Evolutionary conservation across 2,888 invertebrate genomes (phyloP), one percentile per base, ranked within the genome.

Genomic region (Ectobius pallidus): DNA sequence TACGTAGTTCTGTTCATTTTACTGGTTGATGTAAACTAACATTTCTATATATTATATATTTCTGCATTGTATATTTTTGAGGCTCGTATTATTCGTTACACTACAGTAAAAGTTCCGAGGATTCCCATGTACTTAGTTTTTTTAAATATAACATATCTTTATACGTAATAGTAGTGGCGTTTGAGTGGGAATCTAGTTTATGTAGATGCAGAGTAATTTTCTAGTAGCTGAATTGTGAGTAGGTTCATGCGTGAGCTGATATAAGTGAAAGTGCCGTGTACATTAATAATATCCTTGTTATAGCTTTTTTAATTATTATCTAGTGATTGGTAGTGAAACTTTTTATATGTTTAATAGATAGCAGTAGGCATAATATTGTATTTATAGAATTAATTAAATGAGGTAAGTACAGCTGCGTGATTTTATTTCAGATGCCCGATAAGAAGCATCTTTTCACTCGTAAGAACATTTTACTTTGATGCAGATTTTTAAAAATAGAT

Each of bases 151-250:
- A 55, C 22, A 55, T 14, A 27, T 27, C 11, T 55, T 58, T 22
- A 3, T 20, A 16, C 32, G 2, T 58, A 58, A 32, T 3, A 0
- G 58, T 58, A 58, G 58, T 58, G 58, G n/a, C 30, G 30, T 44
- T 46, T 65, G 46, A 44, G 4, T 65, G 25, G 65, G 30, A 65
- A 27, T 44, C 46, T 46, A 27, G n/a, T 65, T 22, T 2, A 25
- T 46, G 65, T 65, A 65, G 65, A 65, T 30, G n/a, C 58, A 58
- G 16, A 46, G 46, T 46, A 46, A 14, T 44, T 65, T 44, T 27
- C 44, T 46, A 34, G 65, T 65, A 65, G 65, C 22, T 61, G 61
- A 61, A 61, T 65, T 32, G 3, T 32, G 3, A 32, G 58, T 58
- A 58, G 58, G 58, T 7, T 7, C 58, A 58, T 30, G n/a, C 58